A percentile compares a stretch with the other conserved stretches of the same genome.
phyloP scores from a whole-genome alignment of 2,888 invertebrate genomes.

The Pterostichus niger region DNA sequence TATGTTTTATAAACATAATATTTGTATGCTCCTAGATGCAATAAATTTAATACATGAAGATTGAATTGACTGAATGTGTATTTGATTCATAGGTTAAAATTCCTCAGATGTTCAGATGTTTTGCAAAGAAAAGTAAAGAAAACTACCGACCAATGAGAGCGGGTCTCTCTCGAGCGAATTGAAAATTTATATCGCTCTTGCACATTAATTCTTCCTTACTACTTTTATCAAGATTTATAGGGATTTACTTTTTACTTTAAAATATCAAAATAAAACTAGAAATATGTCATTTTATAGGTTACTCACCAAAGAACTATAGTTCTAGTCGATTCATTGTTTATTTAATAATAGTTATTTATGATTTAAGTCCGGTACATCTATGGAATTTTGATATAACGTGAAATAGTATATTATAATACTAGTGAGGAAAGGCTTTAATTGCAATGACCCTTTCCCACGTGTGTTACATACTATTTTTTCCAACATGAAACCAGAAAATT shows the following conservation, averaged over 20 bases:
- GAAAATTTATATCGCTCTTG: slow-evolving; percentile 50
- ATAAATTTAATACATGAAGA: slow-evolving; percentile 1
- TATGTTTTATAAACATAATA: not conserved
- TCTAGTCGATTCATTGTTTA: no score
- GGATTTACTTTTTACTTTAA: slow-evolving; percentile 24
- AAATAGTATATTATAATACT: no score
- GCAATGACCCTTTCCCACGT: no score
- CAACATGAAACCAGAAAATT: no score
- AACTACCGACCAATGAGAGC: slow-evolving; percentile 26
- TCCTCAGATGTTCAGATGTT: slow-evolving; percentile 16
- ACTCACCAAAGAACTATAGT: no score
- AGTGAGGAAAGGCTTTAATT: no score
- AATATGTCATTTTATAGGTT: no score
- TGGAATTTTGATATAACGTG: no score
- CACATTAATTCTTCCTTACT: slow-evolving; percentile 37
- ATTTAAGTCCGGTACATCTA: no score
- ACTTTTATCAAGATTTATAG: slow-evolving; percentile 43
- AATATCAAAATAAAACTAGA: slow-evolving; percentile 23
- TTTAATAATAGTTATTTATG: no score
- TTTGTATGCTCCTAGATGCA: slow-evolving; percentile 1
- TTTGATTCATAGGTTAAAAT: slow-evolving; percentile 21
- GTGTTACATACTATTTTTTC: no score
- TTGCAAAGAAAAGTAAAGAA: slow-evolving; percentile 4
- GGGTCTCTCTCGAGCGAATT: not conserved
- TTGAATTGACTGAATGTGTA: slow-evolving; percentile 6